Conservation (phyloP, 2,888 invertebrate species). For the Mayetiola destructor region DNA sequence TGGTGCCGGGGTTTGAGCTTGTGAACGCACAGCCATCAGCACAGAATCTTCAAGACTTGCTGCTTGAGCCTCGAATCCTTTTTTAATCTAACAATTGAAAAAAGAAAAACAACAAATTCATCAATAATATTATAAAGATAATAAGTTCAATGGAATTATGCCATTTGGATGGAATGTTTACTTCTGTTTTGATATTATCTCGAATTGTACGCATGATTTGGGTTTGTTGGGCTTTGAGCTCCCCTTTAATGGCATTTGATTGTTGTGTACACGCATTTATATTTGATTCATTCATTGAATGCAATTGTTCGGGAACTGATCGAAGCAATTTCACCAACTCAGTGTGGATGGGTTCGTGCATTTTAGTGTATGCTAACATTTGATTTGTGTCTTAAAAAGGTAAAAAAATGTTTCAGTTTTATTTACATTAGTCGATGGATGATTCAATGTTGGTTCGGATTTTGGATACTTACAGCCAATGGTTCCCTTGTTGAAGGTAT, state of each 20-base stretch:
- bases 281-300: conserved; percentile 4
- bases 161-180: conserved; percentile 17
- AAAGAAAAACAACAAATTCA: no score
- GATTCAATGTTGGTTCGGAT: conserved; percentile 24
- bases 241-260: conserved; percentile 29
- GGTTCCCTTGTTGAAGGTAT: conserved; percentile 74
- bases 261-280: conserved; percentile 17
- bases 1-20: conserved; percentile 61
- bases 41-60: conserved; percentile 43
- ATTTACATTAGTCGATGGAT: conserved; percentile 11
- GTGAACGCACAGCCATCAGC: conserved; percentile 46
- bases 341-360: conserved; percentile 32
- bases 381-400: conserved; percentile 37
- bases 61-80: conserved; percentile 45
- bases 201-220: conserved; percentile 29
- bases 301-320: conserved; percentile 26
- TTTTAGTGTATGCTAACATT: conserved; percentile 36
- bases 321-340: conserved; percentile 29
- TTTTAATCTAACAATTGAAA: conserved; percentile 25
- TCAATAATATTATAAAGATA: no score
- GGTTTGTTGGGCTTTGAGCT: conserved; percentile 30
- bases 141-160: not conserved
- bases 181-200: conserved; percentile 31
- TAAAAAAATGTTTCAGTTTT: conserved; percentile 5
- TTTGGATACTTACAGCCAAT: conserved; percentile 59